Conservation (phyloP, 1,140 invertebrate species). For the Aporrectodea caliginosa region DNA sequence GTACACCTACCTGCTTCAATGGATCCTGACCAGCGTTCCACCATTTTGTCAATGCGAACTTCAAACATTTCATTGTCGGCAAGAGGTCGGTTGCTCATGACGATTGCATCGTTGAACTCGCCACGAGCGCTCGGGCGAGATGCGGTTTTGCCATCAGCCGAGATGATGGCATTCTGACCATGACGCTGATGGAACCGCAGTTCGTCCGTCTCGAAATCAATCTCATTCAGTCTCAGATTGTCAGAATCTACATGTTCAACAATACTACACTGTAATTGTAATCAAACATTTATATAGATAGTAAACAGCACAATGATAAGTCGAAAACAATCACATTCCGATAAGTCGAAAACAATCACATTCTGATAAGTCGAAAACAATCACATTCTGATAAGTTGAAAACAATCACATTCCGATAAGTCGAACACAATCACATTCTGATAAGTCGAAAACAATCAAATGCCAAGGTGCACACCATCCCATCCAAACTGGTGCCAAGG, state of each 20-base stretch:
- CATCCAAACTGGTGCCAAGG: too few relatives aligned
- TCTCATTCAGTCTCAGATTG: background rate
- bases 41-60: conserved; percentile 83
- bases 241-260: background rate
- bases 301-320: background rate
- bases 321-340: too few relatives aligned
- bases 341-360: too few relatives aligned
- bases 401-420: too few relatives aligned
- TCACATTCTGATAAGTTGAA: too few relatives aligned
- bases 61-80: conserved; percentile 88
- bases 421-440: too few relatives aligned
- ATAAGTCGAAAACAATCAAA: too few relatives aligned
- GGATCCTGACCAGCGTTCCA: conserved; percentile 85
- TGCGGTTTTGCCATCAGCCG: conserved; percentile 73
- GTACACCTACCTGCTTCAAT: conserved; percentile 69
- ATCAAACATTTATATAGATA: background rate
- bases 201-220: conserved; percentile 55
- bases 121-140: conserved; percentile 74
- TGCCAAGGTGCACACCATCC: too few relatives aligned
- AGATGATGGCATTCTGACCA: conserved; percentile 82
- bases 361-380: too few relatives aligned
- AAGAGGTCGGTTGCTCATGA: conserved; percentile 81
- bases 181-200: conserved; percentile 83
- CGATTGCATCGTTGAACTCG: conserved; percentile 91
- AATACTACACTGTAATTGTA: background rate